Percentiles rank a stretch among this genome's conserved stretches.
Evolutionary conservation across 2,113 vertebrate genomes (phyloP).

Genomic region (Urocitellus parryii): DNA sequence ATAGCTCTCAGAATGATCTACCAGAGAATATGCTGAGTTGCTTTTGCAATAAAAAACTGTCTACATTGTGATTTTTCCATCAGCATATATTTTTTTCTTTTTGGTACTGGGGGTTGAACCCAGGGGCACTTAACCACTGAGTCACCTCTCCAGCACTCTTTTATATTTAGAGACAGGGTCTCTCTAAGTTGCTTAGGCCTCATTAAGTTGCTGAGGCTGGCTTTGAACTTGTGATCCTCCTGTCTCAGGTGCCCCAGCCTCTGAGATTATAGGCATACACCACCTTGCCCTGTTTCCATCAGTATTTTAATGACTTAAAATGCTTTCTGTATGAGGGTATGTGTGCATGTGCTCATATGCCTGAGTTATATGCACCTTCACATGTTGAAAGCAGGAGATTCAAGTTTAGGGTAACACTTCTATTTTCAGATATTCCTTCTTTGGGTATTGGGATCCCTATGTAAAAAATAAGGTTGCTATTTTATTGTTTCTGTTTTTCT

Average conservation of each 20-base stretch:
- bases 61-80: neutral
- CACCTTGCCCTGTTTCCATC: no score
- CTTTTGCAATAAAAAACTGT: neutral
- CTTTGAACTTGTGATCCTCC: no score
- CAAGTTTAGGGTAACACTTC: neutral
- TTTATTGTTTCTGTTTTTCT: neutral
- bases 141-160: no score
- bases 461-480: neutral
- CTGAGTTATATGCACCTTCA: neutral
- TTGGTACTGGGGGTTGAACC: no score
- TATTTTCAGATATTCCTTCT: neutral
- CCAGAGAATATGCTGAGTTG: neutral
- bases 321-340: neutral
- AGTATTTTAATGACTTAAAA: neutral
- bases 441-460: neutral
- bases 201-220: no score
- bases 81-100: no score
- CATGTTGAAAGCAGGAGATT: neutral
- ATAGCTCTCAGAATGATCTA: neutral
- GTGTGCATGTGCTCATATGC: accelerated
- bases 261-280: no score
- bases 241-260: no score
- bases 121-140: no score
- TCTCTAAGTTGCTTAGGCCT: no score
- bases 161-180: no score